A percentile compares a stretch with the other conserved stretches of the same genome.
Conservation (phyloP, 2,888 invertebrate species). For the Meiosimyza decipiens region DNA sequence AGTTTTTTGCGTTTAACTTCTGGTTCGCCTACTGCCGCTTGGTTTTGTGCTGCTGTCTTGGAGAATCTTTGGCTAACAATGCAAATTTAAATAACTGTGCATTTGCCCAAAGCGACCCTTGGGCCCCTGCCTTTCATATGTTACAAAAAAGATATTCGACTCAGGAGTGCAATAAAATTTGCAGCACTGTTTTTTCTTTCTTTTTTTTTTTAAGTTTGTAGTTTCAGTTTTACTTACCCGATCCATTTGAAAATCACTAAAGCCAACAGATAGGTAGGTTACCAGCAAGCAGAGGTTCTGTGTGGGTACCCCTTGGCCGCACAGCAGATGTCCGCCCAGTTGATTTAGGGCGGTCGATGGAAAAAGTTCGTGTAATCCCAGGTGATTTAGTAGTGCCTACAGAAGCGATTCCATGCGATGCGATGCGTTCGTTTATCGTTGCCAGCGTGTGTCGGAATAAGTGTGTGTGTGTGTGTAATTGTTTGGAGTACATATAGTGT, state of each 20-base stretch:
- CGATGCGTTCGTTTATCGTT: constrained; percentile 2
- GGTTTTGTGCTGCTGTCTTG: not conserved
- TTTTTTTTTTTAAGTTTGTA: constrained; percentile 14
- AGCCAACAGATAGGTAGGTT: constrained; percentile 61
- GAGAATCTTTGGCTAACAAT: constrained; percentile 13
- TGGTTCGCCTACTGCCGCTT: not conserved
- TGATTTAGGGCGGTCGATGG: constrained; percentile 61
- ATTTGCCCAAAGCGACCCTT: not conserved
- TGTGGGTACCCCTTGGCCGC: constrained; percentile 57
- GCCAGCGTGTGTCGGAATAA: constrained; percentile 26
- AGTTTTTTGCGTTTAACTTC: not conserved
- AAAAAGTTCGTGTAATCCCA: constrained; percentile 60
- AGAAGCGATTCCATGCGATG: constrained; percentile 32
- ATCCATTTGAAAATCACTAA: constrained; percentile 64
- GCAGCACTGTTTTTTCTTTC: constrained; percentile 41
- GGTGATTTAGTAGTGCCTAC: constrained; percentile 60
- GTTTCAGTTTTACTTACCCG: constrained; percentile 57
- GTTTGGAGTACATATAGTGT: constrained; percentile 32
- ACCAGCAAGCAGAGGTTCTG: constrained; percentile 58
- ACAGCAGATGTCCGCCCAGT: constrained; percentile 60
- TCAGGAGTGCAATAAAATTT: constrained; percentile 59
- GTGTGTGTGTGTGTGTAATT: constrained; percentile 28
- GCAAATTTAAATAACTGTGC: constrained; percentile 31
- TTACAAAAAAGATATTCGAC: constrained; percentile 34
- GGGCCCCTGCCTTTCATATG: not conserved